phyloP scores from a whole-genome alignment of 2,888 invertebrate species.

The Lasioglossum oenotherae region DNA sequence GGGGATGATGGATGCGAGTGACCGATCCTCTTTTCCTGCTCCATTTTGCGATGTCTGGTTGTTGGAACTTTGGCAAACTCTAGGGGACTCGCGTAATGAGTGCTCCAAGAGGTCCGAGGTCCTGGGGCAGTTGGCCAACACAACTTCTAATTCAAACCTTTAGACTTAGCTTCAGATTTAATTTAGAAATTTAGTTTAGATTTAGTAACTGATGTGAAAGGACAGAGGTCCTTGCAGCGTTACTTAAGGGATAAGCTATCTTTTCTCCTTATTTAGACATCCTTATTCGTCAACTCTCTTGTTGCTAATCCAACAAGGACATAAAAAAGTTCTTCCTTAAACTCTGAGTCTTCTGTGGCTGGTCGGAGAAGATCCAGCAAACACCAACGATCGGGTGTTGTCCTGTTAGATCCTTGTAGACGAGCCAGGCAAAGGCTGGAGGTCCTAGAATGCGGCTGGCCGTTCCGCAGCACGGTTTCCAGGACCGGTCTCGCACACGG shows the following conservation, averaged over 20 bases:
- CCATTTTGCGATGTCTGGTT: conserved; percentile 36
- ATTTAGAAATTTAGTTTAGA: no score
- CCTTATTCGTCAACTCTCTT: neutral
- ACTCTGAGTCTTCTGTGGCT: neutral
- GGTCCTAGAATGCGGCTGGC: neutral
- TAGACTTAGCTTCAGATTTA: no score
- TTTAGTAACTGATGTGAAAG: neutral
- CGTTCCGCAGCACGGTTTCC: neutral
- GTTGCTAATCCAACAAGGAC: neutral
- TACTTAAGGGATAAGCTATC: no score
- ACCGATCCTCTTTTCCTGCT: conserved; percentile 60
- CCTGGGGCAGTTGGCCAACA: no score
- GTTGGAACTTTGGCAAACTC: neutral
- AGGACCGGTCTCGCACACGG: neutral
- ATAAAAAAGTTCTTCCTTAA: neutral
- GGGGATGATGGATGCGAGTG: conserved; percentile 84
- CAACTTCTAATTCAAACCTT: neutral
- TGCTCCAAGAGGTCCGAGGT: neutral
- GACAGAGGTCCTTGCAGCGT: no score
- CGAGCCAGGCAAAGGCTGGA: neutral
- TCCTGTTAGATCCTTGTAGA: neutral
- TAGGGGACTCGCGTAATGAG: neutral
- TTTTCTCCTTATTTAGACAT: neutral
- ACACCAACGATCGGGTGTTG: neutral
- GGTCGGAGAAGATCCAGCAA: no score